These are phyloP conservation scores for Capreolus pygargus DNA, from an alignment of 2,113 vertebrate species.

Conservation along the genomic window DNA sequence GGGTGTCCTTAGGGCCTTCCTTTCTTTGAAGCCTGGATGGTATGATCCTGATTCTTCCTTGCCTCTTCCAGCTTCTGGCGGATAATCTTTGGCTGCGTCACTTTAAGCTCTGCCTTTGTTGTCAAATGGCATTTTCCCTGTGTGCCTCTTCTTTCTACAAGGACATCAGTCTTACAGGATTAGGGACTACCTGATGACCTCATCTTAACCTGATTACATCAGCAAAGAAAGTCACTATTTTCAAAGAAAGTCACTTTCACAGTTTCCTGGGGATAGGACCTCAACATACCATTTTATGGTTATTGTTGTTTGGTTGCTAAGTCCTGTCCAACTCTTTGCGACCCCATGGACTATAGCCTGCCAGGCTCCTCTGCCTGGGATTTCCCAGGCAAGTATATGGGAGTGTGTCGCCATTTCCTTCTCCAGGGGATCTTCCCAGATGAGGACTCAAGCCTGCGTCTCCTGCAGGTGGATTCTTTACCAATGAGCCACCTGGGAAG, in stretches of 20 bases:
- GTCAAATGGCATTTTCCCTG: background rate
- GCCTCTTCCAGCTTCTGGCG: background rate
- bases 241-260: background rate
- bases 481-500: background rate
- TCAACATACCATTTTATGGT: background rate
- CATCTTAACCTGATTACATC: background rate
- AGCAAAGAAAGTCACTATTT: background rate
- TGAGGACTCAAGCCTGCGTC: background rate
- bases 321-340: background rate
- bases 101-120: background rate
- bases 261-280: background rate
- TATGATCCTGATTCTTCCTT: background rate
- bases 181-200: background rate
- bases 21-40: background rate
- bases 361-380: background rate
- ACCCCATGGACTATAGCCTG: background rate
- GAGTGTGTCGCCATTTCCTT: background rate
- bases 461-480: background rate
- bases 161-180: background rate
- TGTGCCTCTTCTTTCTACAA: background rate
- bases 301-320: background rate
- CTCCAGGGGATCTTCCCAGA: background rate
- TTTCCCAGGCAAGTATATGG: background rate
- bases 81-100: rapidly evolving
- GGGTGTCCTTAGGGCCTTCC: background rate